Base-by-base conservation (phyloP, 2,888 invertebrate species). In the Platerodrilus igneus region DNA sequence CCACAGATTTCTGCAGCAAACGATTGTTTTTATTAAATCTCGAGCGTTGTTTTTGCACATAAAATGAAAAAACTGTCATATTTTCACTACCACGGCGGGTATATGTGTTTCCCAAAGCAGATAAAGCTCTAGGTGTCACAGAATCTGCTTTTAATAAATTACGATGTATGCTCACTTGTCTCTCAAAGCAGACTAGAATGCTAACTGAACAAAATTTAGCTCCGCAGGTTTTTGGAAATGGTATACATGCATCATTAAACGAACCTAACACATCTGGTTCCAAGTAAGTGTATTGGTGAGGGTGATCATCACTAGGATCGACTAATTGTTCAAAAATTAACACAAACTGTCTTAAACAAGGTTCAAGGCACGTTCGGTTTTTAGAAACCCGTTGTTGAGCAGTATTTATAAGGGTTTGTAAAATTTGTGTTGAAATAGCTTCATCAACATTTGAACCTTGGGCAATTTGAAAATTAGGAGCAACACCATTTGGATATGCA, bases 171-270 rank as follows among this genome's bases (percentile, higher is more conserved):
- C 83, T 73, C 0, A 85, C 82, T 32, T 48, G 43, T 32, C 89
- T 77, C 31, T 85, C 84, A 68, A 95, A 95, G 50, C 87, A 87
- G 0, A 92, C 91, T 39, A 96, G 68, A 37, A 81, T 78, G 57
- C 89, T 89, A 13, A 86, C 86, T 15, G 86, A 86, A 67, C 89
- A 91, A 74, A 95, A 96, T 56, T 86, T 83, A 0, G 92, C 94
- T 1, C 94, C 94, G 6, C 91, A 92, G 0, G 94, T 95, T 35
- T 91, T 75, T 0, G 95, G 95, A 67, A 93, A 96, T 0, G 95
- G 95, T 52, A 96, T 87, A 61, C 87, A 88, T 4, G 87, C 81
- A 59, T 89, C 89, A 44, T 72, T 72, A 46, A 66, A 71, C 20
- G 68, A 66, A n/a, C 68, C 66, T 43, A 68, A 68, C 3, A 66